Evolutionary conservation across 1,140 invertebrate genomes (phyloP), one percentile per base, ranked within the genome.

Genomic region (Bombus fervidus): DNA sequence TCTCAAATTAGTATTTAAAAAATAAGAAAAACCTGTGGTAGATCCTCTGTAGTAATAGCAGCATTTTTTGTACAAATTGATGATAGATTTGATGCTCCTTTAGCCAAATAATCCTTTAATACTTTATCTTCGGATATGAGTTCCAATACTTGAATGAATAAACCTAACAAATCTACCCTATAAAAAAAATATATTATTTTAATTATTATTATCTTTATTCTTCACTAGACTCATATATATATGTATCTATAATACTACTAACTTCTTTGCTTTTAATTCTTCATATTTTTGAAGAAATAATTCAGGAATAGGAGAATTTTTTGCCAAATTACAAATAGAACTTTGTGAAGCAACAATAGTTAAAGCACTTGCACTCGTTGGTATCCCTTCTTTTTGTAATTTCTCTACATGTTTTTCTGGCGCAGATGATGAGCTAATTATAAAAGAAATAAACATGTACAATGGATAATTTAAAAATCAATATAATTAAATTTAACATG

Each of bases 241-340:
- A 39, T 62, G 13, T 3, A 37, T 83, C 69, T 39, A 18, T 25
- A 28, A 71, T 37, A 37, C 4, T 68, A 87, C 89, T 89, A 93
- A 96, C 95, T 96, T 96, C 91, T 96, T 96, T 28, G 95, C 92
- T 89, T 95, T 95, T 4, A 96, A 88, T 85, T 96, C 95, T 85
- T 96, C 95, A 91, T 95, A 96, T 90, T 96, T 96, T 80, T 94
- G 92, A 31, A 95, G 37, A 90, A 96, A 96, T 28, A 93, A 87
- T 85, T 95, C 94, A 41, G 94, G 91, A 87, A 95, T 92, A 31
- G 92, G 86, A 15, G 94, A 92, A 89, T 93, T 92, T 92, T 94
- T 94, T 9, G 94, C 93, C 13, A 96, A 90, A 57, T 95, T 83
- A 76, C 94, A 92, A 66, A 96, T 89, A 80, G 94, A 93, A 78